Evolutionary conservation across 2,888 invertebrate species (phyloP), one percentile per base, ranked within the genome.

Genomic region (Ypsolopha sequella): DNA sequence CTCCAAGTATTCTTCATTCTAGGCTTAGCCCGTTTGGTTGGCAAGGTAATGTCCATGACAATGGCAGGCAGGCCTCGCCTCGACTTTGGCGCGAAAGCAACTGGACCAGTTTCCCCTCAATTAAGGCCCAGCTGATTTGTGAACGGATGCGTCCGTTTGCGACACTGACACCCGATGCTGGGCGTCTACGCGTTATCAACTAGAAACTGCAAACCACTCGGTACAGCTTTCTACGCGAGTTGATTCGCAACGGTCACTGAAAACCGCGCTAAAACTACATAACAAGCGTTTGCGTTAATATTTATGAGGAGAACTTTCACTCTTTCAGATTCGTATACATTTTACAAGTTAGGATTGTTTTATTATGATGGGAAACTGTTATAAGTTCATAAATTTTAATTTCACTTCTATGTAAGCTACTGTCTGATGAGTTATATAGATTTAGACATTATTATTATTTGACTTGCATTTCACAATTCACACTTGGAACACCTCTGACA

Each of bases 81-180:
- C 14, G 43, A 13, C 43, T 46, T 49, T 36, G 46, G 43, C 47
- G 51, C 47, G 50, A 53, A 45, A 50, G 53, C 49, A 50, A 45
- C 50, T 34, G 45, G 36, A 46, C 39, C 36, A 41, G 52, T 49
- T 13, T 34, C 41, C 36, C 49, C 52, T 60, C 58, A 59, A 60
- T 60, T 61, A 59, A 58, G 48, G 41, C 47, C 52, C 35, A 38
- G 58, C 57, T 69, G 70, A 72, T 70, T 71, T 68, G 68, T 65
- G 64, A 58, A 60, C 62, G 61, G 63, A 63, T 60, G 64, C 60
- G 52, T 33, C 36, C 44, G 49, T 13, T 46, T 56, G 55, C 51
- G 55, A 53, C 57, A 49, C 49, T 49, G 49, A 49, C 49, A 24
- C 49, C 24, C 13, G 41, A 41, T 49, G 56, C 55, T 14, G 36